A percentile compares a stretch with the other conserved stretches of the same genome.
Conservation (phyloP, 2,113 vertebrate genomes). For the Rostratula benghalensis region DNA sequence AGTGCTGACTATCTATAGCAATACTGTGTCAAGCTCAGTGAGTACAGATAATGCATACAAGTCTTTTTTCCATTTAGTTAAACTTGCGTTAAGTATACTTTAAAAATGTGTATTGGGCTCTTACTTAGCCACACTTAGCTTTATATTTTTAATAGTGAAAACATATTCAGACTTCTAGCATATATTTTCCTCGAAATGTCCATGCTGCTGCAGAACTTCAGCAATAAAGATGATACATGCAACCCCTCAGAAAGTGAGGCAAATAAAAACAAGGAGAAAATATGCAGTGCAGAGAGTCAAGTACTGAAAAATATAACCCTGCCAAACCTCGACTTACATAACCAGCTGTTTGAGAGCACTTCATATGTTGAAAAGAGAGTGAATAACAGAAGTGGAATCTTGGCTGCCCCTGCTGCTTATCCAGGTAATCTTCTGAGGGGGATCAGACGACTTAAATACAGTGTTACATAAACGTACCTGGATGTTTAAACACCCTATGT, state of each 20-base stretch:
- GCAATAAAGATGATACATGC: background rate
- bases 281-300: background rate
- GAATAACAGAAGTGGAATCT: conserved; percentile 6
- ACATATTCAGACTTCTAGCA: background rate
- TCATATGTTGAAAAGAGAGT: background rate
- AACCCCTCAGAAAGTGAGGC: background rate
- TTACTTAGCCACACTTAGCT: background rate
- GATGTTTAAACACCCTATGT: background rate
- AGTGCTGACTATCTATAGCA: background rate
- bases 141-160: background rate
- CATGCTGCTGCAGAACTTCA: background rate
- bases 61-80: background rate
- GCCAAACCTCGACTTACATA: background rate
- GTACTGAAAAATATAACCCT: background rate
- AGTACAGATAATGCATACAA: background rate
- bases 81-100: background rate
- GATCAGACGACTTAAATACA: background rate
- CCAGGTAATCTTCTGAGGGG: background rate
- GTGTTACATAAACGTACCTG: background rate
- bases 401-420: background rate
- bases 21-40: background rate
- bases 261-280: background rate
- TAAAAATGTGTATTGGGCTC: background rate
- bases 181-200: background rate
- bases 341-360: background rate